phyloP scores from a whole-genome alignment of 1,140 invertebrate species.

The Nymphalis io region DNA sequence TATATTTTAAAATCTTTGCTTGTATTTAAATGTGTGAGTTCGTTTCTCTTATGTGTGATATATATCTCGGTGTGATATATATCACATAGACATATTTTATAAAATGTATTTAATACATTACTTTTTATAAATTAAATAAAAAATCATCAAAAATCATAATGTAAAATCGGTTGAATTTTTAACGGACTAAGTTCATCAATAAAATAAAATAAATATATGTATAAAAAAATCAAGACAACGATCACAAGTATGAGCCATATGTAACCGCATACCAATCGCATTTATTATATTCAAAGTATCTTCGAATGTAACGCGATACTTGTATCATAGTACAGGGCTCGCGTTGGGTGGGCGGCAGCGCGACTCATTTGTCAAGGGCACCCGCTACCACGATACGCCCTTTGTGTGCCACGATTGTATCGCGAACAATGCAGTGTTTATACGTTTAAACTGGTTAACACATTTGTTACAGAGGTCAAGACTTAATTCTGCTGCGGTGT shows the following conservation, averaged over 20 bases:
- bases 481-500: conserved; percentile 44
- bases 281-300: conserved; percentile 15
- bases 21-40: too few species aligned
- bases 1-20: too few species aligned
- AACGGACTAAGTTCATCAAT: too few species aligned
- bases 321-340: conserved; percentile 43
- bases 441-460: conserved; percentile 68
- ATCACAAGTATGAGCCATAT: neutral
- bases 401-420: conserved; percentile 61
- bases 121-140: too few species aligned
- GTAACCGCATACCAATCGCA: neutral
- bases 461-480: conserved; percentile 61
- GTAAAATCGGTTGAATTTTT: too few species aligned
- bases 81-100: too few species aligned
- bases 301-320: conserved; percentile 32
- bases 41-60: too few species aligned
- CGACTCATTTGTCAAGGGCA: conserved; percentile 62
- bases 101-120: too few species aligned
- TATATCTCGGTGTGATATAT: too few species aligned
- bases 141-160: too few species aligned
- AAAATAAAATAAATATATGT: neutral
- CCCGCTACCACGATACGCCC: conserved; percentile 73
- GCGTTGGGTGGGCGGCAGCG: conserved; percentile 60
- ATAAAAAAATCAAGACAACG: neutral
- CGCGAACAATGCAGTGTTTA: conserved; percentile 70